Percentiles rank a stretch among this genome's conserved stretches.
These are phyloP conservation scores for Tetrax tetrax DNA, from an alignment of 2,113 vertebrate species.

Conservation along the genomic window DNA sequence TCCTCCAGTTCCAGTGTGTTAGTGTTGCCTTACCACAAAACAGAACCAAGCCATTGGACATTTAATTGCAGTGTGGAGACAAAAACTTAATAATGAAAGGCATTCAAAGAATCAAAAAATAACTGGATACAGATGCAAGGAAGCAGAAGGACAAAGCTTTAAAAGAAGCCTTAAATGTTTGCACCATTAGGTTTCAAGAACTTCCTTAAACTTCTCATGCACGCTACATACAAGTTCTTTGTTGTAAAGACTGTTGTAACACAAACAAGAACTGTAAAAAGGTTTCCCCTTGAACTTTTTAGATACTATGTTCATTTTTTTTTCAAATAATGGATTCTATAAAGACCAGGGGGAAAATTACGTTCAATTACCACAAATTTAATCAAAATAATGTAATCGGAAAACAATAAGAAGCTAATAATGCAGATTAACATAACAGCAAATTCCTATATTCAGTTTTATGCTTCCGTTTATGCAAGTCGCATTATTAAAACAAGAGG, in stretches of 20 bases:
- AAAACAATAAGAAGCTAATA: neutral
- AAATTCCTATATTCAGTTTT: neutral
- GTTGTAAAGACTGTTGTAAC: no score
- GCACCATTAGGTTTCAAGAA: neutral
- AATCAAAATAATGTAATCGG: neutral
- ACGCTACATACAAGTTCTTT: no score
- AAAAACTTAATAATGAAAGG: neutral
- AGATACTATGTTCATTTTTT: neutral
- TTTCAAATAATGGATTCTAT: neutral
- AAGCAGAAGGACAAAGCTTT: neutral
- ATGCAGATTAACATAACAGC: neutral
- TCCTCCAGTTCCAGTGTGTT: neutral
- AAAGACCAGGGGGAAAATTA: neutral
- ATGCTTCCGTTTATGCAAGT: neutral
- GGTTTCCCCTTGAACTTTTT: neutral
- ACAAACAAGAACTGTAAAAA: neutral
- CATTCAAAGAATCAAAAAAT: neutral
- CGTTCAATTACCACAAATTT: neutral
- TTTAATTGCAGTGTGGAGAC: neutral
- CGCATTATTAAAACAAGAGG: neutral
- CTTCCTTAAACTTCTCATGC: neutral
- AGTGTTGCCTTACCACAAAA: fast-evolving
- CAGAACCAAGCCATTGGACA: neutral
- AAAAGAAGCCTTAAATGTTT: neutral
- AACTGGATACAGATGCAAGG: neutral